Conservation (phyloP, 2,113 vertebrate species). For the Saccopteryx bilineata region DNA sequence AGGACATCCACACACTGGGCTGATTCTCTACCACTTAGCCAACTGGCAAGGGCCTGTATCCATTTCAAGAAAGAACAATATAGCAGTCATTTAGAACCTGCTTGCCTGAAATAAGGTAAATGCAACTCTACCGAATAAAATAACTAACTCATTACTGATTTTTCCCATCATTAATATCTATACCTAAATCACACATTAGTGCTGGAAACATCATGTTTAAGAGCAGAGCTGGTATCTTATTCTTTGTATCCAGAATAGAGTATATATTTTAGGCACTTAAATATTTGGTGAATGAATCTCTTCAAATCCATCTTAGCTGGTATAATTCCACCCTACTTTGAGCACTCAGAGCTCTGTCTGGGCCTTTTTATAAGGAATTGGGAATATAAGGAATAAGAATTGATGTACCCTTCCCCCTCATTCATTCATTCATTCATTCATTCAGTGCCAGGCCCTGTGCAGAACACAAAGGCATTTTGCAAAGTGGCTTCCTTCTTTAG, state of each 20-base stretch:
- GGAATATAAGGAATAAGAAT: not conserved
- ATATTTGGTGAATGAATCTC: not conserved
- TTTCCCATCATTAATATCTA: not conserved
- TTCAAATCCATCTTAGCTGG: not conserved
- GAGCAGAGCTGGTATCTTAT: not conserved
- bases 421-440: not conserved
- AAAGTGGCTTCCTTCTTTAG: not conserved
- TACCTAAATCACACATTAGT: not conserved
- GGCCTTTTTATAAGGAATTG: not conserved
- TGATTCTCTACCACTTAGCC: no score
- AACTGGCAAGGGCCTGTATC: not conserved
- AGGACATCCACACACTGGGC: no score
- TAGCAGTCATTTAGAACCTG: not conserved
- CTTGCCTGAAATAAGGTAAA: not conserved
- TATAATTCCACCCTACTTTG: not conserved
- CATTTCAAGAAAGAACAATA: constrained; percentile 2
- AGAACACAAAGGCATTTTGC: not conserved
- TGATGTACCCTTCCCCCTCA: not conserved
- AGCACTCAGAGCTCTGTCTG: not conserved
- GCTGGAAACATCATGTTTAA: not conserved
- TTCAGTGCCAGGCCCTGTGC: not conserved
- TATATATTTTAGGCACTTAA: not conserved
- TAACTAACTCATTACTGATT: not conserved
- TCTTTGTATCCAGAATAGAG: not conserved
- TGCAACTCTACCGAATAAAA: not conserved